Conservation (phyloP, 2,888 invertebrate genomes). For the Reticulitermes lucifugus region DNA sequence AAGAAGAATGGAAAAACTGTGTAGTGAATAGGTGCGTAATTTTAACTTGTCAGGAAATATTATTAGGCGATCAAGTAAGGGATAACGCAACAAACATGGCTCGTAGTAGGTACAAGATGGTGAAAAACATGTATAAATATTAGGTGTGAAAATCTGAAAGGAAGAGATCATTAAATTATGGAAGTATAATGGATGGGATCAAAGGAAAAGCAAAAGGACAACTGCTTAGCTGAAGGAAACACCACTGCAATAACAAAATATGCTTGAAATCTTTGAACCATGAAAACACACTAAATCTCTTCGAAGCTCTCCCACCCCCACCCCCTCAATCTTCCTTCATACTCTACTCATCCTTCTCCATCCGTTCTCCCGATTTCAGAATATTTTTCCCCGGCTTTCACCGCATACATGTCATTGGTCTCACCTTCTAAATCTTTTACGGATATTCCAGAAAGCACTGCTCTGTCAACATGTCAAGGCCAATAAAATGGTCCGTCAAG, state of each 20-base stretch:
- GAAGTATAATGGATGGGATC: too few species aligned
- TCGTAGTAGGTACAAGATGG: too few species aligned
- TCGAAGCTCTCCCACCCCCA: not conserved
- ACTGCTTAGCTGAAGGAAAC: not conserved
- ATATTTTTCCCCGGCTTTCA: not conserved
- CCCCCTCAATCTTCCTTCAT: not conserved
- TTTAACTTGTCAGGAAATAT: too few species aligned
- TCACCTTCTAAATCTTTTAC: constrained; percentile 27
- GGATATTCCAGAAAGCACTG: constrained; percentile 15
- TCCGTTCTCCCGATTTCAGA: not conserved
- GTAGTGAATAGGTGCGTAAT: too few species aligned
- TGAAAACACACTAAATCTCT: not conserved
- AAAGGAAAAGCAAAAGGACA: not conserved
- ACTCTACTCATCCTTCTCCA: not conserved
- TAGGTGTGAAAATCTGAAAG: too few species aligned
- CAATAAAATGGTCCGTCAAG: constrained; percentile 10
- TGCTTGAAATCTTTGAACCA: not conserved
- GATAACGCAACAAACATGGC: too few species aligned
- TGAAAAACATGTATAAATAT: too few species aligned
- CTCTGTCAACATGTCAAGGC: not conserved
- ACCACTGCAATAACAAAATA: not conserved
- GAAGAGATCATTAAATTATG: too few species aligned
- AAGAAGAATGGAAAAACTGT: too few species aligned
- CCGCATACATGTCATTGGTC: constrained; percentile 10
- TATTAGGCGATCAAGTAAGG: too few species aligned